A percentile compares a stretch with the other conserved stretches of the same genome.
Conservation (phyloP, 1,140 invertebrate species). For the Neodiprion virginianus region DNA sequence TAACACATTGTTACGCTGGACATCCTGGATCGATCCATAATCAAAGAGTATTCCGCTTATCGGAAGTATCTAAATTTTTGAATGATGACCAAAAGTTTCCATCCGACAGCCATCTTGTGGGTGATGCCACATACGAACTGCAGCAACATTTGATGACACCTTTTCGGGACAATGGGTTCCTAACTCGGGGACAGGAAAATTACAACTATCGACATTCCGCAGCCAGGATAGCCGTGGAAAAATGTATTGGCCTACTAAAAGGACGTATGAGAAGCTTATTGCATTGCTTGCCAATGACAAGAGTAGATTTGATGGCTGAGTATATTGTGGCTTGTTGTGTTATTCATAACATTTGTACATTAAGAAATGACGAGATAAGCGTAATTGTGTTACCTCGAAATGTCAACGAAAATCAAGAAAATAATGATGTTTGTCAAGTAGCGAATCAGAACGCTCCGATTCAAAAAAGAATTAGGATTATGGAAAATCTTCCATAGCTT, state of each 20-base stretch:
- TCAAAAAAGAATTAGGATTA: constrained; percentile 16
- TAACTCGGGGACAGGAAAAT: not conserved
- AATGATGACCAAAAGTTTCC: constrained; percentile 11
- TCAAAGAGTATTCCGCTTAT: not conserved
- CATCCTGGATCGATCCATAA: not conserved
- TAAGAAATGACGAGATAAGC: constrained; percentile 14
- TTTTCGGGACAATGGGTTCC: constrained; percentile 2
- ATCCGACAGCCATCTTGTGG: not conserved
- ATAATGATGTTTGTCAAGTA: not conserved
- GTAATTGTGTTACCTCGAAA: not conserved
- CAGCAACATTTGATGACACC: constrained; percentile 9
- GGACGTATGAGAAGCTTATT: not conserved
- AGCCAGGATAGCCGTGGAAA: not conserved
- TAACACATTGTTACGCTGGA: not conserved
- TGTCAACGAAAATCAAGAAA: constrained; percentile 1
- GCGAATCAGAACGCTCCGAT: not conserved
- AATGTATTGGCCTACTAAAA: not conserved
- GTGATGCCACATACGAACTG: not conserved
- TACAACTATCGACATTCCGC: not conserved
- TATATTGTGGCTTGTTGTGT: constrained; percentile 2
- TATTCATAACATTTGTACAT: not conserved
- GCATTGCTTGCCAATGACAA: constrained; percentile 1
- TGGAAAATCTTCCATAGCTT: constrained; percentile 9
- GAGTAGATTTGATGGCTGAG: no score
- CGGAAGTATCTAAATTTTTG: not conserved